Conservation (phyloP, 2,888 invertebrate genomes). For the Anorthoa munda region DNA sequence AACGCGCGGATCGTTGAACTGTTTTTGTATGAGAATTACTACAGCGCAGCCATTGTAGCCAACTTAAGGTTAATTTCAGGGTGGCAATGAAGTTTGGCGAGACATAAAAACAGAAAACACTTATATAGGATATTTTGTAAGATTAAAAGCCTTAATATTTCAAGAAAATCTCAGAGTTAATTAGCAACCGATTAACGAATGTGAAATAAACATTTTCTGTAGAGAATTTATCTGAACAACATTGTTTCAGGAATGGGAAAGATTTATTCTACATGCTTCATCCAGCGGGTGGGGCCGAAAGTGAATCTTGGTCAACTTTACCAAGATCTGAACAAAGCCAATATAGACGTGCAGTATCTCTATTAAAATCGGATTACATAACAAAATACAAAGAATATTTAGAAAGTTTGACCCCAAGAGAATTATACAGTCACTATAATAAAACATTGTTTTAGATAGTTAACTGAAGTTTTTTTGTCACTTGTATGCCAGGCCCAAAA, state of each 20-base stretch:
- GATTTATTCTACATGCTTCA: conserved; percentile 79
- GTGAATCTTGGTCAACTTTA: conserved; percentile 72
- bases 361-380: conserved; percentile 82
- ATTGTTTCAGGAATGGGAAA: conserved; percentile 75
- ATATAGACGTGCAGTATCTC: conserved; percentile 75
- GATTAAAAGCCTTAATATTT: too few relatives aligned
- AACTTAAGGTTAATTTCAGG: too few relatives aligned
- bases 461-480: conserved; percentile 2
- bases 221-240: neutral
- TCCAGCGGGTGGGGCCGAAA: conserved; percentile 57
- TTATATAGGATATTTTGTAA: too few relatives aligned
- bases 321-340: conserved; percentile 69
- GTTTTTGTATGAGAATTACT: too few relatives aligned
- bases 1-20: too few relatives aligned
- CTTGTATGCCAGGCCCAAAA: too few relatives aligned
- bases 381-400: conserved; percentile 80
- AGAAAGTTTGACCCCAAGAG: conserved; percentile 77
- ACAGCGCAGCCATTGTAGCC: too few relatives aligned
- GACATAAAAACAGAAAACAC: too few relatives aligned
- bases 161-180: too few relatives aligned
- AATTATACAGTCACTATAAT: conserved; percentile 80
- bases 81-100: too few relatives aligned
- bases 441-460: conserved; percentile 60
- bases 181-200: too few relatives aligned
- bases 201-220: too few relatives aligned